Evolutionary conservation across 1,140 invertebrate genomes (phyloP), one percentile per base, ranked within the genome.

Genomic region (Cyrtorhinus lividipennis): DNA sequence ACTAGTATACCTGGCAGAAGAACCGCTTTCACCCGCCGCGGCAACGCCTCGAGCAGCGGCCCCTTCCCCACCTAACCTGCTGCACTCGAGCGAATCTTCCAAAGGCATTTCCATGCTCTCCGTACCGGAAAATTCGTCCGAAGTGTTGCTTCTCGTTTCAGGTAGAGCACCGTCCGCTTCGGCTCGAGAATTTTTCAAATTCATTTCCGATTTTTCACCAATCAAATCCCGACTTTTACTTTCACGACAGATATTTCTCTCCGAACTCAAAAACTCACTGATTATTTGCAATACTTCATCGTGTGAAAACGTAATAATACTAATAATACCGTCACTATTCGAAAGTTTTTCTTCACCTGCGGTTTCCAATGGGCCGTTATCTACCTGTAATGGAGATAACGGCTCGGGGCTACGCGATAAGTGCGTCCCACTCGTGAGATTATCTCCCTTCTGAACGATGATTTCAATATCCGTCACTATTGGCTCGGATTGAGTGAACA

Each of bases 1-100:
- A 76, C 87, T 90, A 68, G 84, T 87, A 71, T 88, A 90, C 69
- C 84, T 85, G 74, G 85, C 85, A 8, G 48, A 53, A 67, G 71
- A 79, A 67, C 71, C 75, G 59, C 61, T 65, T 61, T 66, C 66
- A 48, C 59, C 64, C 24, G n/a, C 22, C 15, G 46, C 76, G 73
- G 71, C 73, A 72, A 72, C 71, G 67, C 71, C 57, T 22, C 61
- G 60, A 61, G 45, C 57, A 62, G 38, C 69, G 66, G 67, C 61
- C 38, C 59, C 62, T 69, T 63, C 62, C 62, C 59, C 64, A 67
- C 67, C 70, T 68, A 62, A 26, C 30, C 26, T 44, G 5, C 22
- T 30, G 27, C 30, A 38, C 45, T 59, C 66, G 24, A 30, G 61
- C 22, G 63, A 56, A 8, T 69, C 66, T 5, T 66, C 63, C 45